Evolutionary conservation across 2,888 invertebrate species (phyloP).

Genomic region (Acronicta aceris): DNA sequence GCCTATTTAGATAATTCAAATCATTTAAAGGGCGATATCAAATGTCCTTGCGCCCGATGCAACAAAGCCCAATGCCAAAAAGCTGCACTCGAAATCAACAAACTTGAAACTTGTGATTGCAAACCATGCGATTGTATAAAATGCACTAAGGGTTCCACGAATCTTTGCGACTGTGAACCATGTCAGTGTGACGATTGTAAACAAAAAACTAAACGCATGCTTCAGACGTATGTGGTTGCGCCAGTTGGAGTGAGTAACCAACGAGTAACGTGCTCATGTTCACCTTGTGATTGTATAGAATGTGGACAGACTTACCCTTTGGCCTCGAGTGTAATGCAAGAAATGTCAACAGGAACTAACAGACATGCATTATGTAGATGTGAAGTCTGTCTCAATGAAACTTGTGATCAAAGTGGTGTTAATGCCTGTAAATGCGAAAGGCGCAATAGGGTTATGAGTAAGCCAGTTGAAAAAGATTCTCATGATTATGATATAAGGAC

Average conservation of each 20-base stretch:
- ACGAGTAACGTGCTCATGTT: slow-evolving; percentile 65
- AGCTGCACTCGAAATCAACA: slow-evolving; percentile 29
- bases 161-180: slow-evolving; percentile 65
- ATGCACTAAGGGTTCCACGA: slow-evolving; percentile 32
- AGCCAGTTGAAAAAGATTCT: slow-evolving; percentile 64
- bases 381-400: slow-evolving; percentile 64
- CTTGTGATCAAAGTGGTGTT: slow-evolving; percentile 61
- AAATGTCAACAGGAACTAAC: slow-evolving; percentile 66
- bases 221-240: slow-evolving; percentile 59
- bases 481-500: slow-evolving; percentile 70
- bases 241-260: slow-evolving; percentile 57
- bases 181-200: slow-evolving; percentile 68
- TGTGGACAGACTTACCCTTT: slow-evolving; percentile 61
- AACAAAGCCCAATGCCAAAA: slow-evolving; percentile 55
- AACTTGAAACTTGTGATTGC: slow-evolving; percentile 59
- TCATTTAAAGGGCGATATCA: background rate
- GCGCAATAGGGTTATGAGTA: slow-evolving; percentile 62
- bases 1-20: slow-evolving; percentile 27
- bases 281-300: slow-evolving; percentile 71
- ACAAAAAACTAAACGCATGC: slow-evolving; percentile 28
- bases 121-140: slow-evolving; percentile 62
- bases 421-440: slow-evolving; percentile 67
- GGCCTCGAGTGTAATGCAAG: slow-evolving; percentile 58
- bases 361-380: slow-evolving; percentile 66
- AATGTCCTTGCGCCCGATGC: slow-evolving; percentile 55